Evolutionary conservation across 2,888 invertebrate species (phyloP), one percentile per base, ranked within the genome.

Genomic region (Leptothorax acervorum): DNA sequence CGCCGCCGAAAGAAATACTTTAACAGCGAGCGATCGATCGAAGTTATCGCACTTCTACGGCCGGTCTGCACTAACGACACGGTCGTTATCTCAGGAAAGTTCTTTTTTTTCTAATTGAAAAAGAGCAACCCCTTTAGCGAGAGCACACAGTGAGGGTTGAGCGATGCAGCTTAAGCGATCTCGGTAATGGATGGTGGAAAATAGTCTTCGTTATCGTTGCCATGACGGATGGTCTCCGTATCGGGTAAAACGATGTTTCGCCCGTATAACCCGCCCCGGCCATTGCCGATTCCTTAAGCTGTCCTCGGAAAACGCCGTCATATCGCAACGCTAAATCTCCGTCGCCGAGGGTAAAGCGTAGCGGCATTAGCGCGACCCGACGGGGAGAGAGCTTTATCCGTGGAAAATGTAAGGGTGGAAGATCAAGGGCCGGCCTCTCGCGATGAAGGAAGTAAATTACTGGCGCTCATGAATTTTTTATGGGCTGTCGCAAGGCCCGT

Each of bases 141-240:
- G 28, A 65, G 48, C 23, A 75, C 12, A 76, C 76, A 45, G 48
- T 31, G 48, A 70, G 63, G 55, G n/a, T 6, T 68, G 76, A 68
- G 42, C 78, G 78, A 68, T 78, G 78, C 71, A 60, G 62, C 45
- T 60, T 70, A 66, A 70, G 65, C 70, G 79, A 66, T 66, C 81
- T 57, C 73, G 12, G 71, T 84, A 84, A 84, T 81, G 73, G 65
- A 84, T 81, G 73, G 55, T 73, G 73, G 81, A 81, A 81, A 81
- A 81, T 73, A 66, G 81, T 84, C 73, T 81, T 78, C 81, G 71
- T 81, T 81, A 81, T 81, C 81, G 71, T 81, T 66, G 81, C 81
- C 78, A 70, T 70, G 79, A 68, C 81, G 63, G 45, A 70, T 71
- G 63, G 79, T 70, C 63, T 39, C 28, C 83, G 79, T 83, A 83